Evolutionary conservation across 2,797 vertebrate genomes (phyloP), one percentile per base, ranked within the genome.

Genomic region (Gallirallus australis): DNA sequence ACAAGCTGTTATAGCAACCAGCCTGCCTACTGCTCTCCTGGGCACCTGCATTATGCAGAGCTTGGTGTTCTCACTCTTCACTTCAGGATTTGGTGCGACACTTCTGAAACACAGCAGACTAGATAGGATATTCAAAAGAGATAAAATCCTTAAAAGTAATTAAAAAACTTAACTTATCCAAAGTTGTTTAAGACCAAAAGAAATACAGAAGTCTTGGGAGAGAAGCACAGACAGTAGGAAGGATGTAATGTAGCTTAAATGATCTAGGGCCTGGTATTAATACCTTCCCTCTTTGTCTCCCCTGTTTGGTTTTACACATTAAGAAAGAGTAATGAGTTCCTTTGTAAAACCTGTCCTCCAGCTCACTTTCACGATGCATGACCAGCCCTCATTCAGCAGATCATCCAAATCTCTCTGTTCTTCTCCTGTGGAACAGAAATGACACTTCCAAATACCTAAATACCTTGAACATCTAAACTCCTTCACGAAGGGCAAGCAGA

Each of bases 1-100:
- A 95, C 84, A 95, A 94, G 89, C 89, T 94, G 93, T 96, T 95
- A 94, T 81, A 94, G 93, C 90, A 96, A 94, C 76, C 76, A 87
- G 76, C 42, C 82, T 96, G 79, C 64, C 89, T 94, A 94, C 94
- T 88, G 89, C 94, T 94, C 95, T 97, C 95, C 72, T 94, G 95
- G 93, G 96, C 89, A 94, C 84, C 61, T 85, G 85, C 61, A 86
- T 86, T 90, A 95, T 94, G 93, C 90, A 94, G 76, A 94, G 91
- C 45, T 93, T 88, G 86, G 80, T 95, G 80, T 93, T 95, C 91
- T 92, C 84, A 77, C 56, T 87, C 75, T 91, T 87, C 0, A 5
- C 78, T 96, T 89, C 84, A 94, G 84, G 75, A 96, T 87, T 89
- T 92, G 91, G 93, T 95, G 95, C 1, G 64, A 89, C 71, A 70